Base-by-base conservation (phyloP, 2,113 vertebrate species). In the Upupa epops region DNA sequence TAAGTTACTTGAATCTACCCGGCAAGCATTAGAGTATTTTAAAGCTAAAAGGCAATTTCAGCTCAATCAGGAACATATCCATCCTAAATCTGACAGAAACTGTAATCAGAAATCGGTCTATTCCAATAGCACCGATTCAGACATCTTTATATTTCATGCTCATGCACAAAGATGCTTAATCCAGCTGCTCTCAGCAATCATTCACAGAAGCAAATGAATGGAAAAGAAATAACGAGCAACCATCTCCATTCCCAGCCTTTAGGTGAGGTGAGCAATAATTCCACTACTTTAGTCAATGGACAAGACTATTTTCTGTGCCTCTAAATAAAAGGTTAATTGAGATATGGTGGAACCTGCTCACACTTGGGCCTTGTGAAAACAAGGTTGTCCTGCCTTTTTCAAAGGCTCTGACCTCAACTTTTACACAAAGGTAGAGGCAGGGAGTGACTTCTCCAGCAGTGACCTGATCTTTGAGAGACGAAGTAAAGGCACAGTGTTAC, bases 131-230 rank as follows among this genome's bases (percentile, higher is more conserved):
- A 69, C 40, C 64, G 52, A 88, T 72, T 48, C 75, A 77, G 92
- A 80, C 60, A 92, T 72, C 58, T 93, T 76, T 81, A 2, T 78
- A 75, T 81, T 91, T 88, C 88, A 49, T 2, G 59, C 65, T 88
- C 58, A 32, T 66, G 61, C 49, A 92, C 83, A 70, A 92, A 94
- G 83, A 66, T 2, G 5, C 74, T 92, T 72, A 93, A 92, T 90
- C 93, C 90, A 93, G 80, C 77, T 86, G 77, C 63, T 94, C 86
- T 63, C 92, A 76, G 81, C 63, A 81, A 86, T 74, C 93, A 95
- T 87, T 94, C 90, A 84, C 88, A 92, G 93, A 90, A 90, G 88
- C 80, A 90, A 87, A 93, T 84, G 83, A 95, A 93, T 15, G 20
- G 83, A 90, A 86, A 89, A 69, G 26, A 94, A 92, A 75, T n/a